Evolutionary conservation across 2,888 invertebrate genomes (phyloP), one percentile per base, ranked within the genome.

Genomic region (Allolobophora icterica): DNA sequence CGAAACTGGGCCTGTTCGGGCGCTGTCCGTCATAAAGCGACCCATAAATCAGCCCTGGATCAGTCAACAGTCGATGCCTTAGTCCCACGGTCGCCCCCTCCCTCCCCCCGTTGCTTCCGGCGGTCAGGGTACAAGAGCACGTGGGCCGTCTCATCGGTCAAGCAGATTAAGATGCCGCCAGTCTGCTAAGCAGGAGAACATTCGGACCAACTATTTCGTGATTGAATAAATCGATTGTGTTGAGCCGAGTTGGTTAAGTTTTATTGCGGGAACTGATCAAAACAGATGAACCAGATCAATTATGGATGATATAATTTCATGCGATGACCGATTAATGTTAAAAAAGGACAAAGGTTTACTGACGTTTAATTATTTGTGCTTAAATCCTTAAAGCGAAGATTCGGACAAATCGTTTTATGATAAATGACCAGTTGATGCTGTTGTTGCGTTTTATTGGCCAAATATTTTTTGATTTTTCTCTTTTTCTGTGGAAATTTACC

Each of bases 31-130:
- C 71, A 71, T 71, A 71, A 71, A 71, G 71, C n/a, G 71, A n/a
- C 71, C 71, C 71, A 30, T 71, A 71, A 71, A 71, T 71, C 71
- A 71, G 71, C 30, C 71, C n/a, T n/a, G 71, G n/a, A 71, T 71
- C 71, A n/a, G 71, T 71, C 71, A 71, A 30, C 71, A 71, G 30
- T 1, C 71, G 71, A 71, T n/a, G 71, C 52, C 52, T 21, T 21
- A 52, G 52, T 52, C 3, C 52, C 52, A 19, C 24, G 52, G 42
- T 13, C 42, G 15, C 42, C 1, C 8, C 17, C 15, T 1, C 52
- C 15, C 24, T 24, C 11, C 30, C 17, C 2, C 45, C 45, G 15
- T 15, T 15, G 45, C 15, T 15, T 21, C 5, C 52, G 52, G 24
- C 71, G 11, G 71, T 71, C 71, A 71, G 71, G n/a, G n/a, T 52